Conservation (phyloP, 2,797 vertebrate species). For the Cuculus canorus region DNA sequence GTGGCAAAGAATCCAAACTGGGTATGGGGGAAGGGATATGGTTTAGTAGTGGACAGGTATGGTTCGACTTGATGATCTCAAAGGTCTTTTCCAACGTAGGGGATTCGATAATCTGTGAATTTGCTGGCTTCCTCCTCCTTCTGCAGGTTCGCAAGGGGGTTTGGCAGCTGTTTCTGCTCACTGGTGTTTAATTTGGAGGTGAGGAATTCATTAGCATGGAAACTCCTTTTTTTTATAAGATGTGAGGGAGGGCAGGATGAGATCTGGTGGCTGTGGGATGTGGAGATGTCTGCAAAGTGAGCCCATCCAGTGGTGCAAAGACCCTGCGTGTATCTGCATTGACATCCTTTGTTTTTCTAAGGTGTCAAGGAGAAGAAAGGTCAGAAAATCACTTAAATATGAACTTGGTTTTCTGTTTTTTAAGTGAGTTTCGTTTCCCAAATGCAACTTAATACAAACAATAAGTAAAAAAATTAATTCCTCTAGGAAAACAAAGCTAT, state of each 20-base stretch:
- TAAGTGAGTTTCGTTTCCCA: conserved; percentile 40
- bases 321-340: not conserved
- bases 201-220: not conserved
- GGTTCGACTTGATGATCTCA: no score
- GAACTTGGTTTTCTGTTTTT: not conserved
- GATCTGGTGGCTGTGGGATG: not conserved
- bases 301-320: not conserved
- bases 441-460: conserved; percentile 24
- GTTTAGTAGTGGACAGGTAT: no score
- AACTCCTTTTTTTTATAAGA: not conserved
- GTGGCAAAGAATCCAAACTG: not conserved
- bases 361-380: not conserved
- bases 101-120: no score
- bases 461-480: conserved; percentile 40
- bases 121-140: not conserved
- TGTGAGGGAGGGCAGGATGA: not conserved
- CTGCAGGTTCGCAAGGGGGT: not conserved
- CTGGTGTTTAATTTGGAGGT: not conserved
- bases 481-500: not conserved
- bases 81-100: no score
- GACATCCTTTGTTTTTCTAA: not conserved
- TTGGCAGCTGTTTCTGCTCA: not conserved
- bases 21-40: not conserved
- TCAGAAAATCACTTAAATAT: not conserved
- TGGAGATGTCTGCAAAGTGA: not conserved